Evolutionary conservation across 2,797 vertebrate species (phyloP), one percentile per base, ranked within the genome.

Genomic region (Melanotaenia boesemani): DNA sequence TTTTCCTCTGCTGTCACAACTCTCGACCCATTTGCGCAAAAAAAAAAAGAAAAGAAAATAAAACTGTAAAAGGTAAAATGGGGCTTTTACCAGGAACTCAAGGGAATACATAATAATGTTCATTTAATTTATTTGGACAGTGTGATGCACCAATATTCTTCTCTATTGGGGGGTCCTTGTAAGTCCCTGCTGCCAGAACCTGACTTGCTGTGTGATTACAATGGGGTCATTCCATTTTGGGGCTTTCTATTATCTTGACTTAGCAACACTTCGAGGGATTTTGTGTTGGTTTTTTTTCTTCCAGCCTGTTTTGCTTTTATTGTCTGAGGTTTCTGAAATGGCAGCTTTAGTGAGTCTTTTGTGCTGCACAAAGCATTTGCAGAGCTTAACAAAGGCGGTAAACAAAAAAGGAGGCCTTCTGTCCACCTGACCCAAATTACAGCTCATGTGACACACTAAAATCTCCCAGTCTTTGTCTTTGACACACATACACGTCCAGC

Each of bases 301-400:
- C 67, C 24, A 16, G 57, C 67, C 60, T 34, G 63, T 76, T 79
- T 69, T 70, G 7, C 59, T 72, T 78, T 86, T 55, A 79, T 77
- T 77, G 76, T 80, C 56, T 68, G 67, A 54, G 66, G 73, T 72
- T 30, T 83, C 57, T 62, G 67, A 81, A 77, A 82, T 63, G 63
- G 67, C 54, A 76, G 71, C 70, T 85, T 79, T 72, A 74, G 70
- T 58, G 46, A 81, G 67, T 74, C 79, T 76, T 80, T 82, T 81
- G 79, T 72, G 73, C 67, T 50, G 74, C 64, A 57, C 61, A 77
- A 80, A 88, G 55, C 72, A 80, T 72, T 70, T 66, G 63, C 62
- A 73, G 56, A 76, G 69, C 76, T 84, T 72, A 77, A 76, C 46
- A 67, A 70, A 1, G 55, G 67, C 63, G 56, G 63, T 66, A 81